Conservation (phyloP, 1,140 invertebrate species). For the Tenebrio molitor region DNA sequence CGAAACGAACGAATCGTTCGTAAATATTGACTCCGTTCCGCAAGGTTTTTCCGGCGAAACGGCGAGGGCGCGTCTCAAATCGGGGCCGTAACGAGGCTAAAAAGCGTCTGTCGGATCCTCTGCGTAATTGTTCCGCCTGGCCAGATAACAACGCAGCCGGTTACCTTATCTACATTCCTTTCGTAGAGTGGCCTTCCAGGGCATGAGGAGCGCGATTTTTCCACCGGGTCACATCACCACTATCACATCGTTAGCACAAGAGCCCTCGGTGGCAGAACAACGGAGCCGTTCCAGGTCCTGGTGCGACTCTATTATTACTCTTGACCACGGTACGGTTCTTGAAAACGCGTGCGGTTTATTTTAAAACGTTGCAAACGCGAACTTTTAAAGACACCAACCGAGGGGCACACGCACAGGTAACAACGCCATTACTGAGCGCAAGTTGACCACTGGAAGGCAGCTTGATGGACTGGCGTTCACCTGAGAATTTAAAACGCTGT, state of each 20-base stretch:
- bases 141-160: too few species aligned
- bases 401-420: constrained; percentile 3
- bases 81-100: too few species aligned
- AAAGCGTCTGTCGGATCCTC: too few species aligned
- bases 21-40: constrained; percentile 21
- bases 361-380: constrained; percentile 6
- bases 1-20: too few species aligned
- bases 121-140: too few species aligned
- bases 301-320: neutral
- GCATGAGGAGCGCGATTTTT: constrained; percentile 5
- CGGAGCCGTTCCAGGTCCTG: too few species aligned
- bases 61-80: too few species aligned
- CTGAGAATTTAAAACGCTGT: constrained; percentile 12
- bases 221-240: constrained; percentile 10
- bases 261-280: too few species aligned
- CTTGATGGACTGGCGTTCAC: constrained; percentile 35
- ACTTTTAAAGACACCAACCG: neutral
- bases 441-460: constrained; percentile 26
- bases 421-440: constrained; percentile 33
- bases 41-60: neutral
- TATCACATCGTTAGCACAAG: constrained; percentile 11
- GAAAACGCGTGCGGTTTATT: constrained; percentile 11
- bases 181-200: constrained; percentile 2
- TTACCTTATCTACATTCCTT: constrained; percentile 38
- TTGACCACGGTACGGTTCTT: constrained; percentile 10